These are phyloP conservation scores for Schlechtendalia chinensis DNA, from an alignment of 1,140 invertebrate genomes.

Conservation along the genomic window DNA sequence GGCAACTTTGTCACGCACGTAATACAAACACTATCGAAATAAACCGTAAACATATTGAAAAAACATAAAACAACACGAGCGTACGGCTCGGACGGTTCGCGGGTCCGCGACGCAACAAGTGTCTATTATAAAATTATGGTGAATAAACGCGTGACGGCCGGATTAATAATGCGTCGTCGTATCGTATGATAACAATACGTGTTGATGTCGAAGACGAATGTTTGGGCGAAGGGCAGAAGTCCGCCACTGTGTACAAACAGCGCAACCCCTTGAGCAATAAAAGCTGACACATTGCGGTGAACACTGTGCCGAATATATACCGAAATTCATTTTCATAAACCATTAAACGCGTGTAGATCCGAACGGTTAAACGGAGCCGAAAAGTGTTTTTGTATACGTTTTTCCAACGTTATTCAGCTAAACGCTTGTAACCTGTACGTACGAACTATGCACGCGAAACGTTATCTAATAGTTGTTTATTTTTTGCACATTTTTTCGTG, in stretches of 20 bases:
- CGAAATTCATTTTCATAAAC: constrained; percentile 13
- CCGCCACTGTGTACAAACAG: background rate
- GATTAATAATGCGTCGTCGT: constrained; percentile 4
- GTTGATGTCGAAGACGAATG: constrained; percentile 1
- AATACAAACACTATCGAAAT: background rate
- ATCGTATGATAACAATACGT: background rate
- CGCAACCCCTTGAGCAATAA: background rate
- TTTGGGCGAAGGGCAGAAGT: too few species aligned
- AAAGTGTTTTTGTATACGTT: constrained; percentile 3
- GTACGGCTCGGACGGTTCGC: background rate
- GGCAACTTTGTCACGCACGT: background rate
- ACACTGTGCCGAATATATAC: background rate
- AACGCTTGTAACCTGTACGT: too few species aligned
- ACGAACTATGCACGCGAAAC: too few species aligned
- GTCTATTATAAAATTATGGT: constrained; percentile 12
- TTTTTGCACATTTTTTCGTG: too few species aligned
- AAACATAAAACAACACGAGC: background rate
- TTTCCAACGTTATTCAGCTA: too few species aligned
- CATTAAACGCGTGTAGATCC: background rate
- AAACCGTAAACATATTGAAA: constrained; percentile 4
- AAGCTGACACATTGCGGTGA: background rate
- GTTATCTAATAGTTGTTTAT: too few species aligned
- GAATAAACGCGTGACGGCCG: constrained; percentile 12
- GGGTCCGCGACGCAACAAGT: constrained; percentile 2
- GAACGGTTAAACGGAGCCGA: background rate